These are phyloP conservation scores for Philereme transversata DNA, from an alignment of 2,888 invertebrate species.

Conservation along the genomic window DNA sequence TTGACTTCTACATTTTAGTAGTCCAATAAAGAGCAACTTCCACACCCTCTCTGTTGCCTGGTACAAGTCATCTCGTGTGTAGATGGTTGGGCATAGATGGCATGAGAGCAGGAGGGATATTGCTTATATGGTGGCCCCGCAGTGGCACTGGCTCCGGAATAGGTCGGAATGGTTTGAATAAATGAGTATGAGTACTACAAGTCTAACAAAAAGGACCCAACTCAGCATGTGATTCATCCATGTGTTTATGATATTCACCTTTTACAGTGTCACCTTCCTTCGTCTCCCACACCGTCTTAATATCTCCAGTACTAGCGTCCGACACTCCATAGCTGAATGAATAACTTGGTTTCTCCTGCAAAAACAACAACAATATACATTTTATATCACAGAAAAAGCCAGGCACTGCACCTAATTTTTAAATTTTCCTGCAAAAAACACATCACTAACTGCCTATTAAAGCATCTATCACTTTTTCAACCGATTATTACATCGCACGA, in stretches of 20 bases:
- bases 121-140: too few relatives aligned
- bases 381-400: constrained; percentile 8
- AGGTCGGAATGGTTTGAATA: too few relatives aligned
- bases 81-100: too few relatives aligned
- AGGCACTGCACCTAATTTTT: constrained; percentile 7
- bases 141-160: too few relatives aligned
- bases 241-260: constrained; percentile 55
- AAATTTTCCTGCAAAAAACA: constrained; percentile 7
- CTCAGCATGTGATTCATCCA: too few relatives aligned
- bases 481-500: constrained; percentile 50
- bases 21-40: too few relatives aligned
- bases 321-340: constrained; percentile 86
- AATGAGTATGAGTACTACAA: too few relatives aligned
- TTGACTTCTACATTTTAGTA: too few relatives aligned
- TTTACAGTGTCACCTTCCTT: constrained; percentile 85
- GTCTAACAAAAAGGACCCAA: too few relatives aligned
- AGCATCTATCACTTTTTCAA: constrained; percentile 48
- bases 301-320: constrained; percentile 84
- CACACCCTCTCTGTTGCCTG: too few relatives aligned
- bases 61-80: too few relatives aligned
- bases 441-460: constrained; percentile 38
- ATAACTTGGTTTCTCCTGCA: constrained; percentile 83
- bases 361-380: constrained; percentile 34
- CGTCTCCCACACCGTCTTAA: constrained; percentile 86
- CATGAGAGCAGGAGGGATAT: too few relatives aligned